Evolutionary conservation across 2,888 invertebrate species (phyloP), one percentile per base, ranked within the genome.

Genomic region (Phymatocera aterrima): DNA sequence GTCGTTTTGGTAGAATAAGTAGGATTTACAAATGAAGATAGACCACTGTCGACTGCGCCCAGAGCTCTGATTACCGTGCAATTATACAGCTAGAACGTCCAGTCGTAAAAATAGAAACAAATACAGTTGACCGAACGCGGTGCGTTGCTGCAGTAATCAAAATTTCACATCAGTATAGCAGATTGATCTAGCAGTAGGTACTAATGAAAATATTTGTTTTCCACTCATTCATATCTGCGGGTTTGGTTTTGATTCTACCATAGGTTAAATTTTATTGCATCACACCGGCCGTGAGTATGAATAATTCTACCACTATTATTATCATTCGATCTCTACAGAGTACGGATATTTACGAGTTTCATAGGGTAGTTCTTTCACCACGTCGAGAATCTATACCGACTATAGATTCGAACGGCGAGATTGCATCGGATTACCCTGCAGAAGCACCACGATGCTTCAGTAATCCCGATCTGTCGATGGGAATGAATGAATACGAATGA

Each of bases 181-280:
- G 12, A n/a, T n/a, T 10, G n/a, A 51, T 51, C 5, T 18, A 51
- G n/a, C n/a, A n/a, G n/a, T n/a, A n/a, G n/a, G 15, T 21, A 21
- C 61, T n/a, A 64, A 64, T 37, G 37, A 64, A 64, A 64, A 64
- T 34, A 34, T n/a, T 21, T n/a, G 18, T 64, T 57, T 64, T 64
- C 5, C 31, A 37, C 34, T 10, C 37, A 8, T 28, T 57, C 37
- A 4, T 64, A n/a, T 34, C 61, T 37, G n/a, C n/a, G 34, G 57
- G 24, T 57, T 24, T 15, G 2, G 8, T 34, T 61, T 18, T 18
- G n/a, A 6, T 3, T 18, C n/a, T 18, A 34, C 18, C n/a, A 18
- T 37, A 18, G 43, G 43, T 10, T 10, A 57, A 64, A 37, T 37
- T 37, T n/a, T 1, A 64, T 0, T 15, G 60, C 8, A 34, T 3